These are phyloP conservation scores for Gonocerus acuteangulatus DNA, from an alignment of 2,888 invertebrate species.

Conservation along the genomic window DNA sequence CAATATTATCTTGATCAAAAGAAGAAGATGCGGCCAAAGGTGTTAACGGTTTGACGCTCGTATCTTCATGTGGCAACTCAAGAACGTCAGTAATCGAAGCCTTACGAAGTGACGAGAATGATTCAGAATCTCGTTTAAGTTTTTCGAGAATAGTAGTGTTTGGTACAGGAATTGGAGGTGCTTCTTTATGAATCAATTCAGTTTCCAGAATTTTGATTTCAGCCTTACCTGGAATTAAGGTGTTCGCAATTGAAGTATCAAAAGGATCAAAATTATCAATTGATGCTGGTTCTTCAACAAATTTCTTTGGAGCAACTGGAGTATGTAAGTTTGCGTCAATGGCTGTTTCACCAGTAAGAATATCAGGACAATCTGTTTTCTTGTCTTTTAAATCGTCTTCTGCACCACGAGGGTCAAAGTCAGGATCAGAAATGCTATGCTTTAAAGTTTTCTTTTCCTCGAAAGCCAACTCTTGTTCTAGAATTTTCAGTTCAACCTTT, in stretches of 20 bases:
- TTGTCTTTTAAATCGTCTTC: slow-evolving; percentile 31
- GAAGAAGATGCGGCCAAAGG: slow-evolving; percentile 40
- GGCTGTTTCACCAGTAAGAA: slow-evolving; percentile 39
- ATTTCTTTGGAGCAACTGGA: slow-evolving; percentile 38
- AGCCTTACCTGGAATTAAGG: slow-evolving; percentile 64
- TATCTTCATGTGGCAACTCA: slow-evolving; percentile 39
- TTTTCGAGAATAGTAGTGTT: slow-evolving; percentile 27
- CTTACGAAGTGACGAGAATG: slow-evolving; percentile 16
- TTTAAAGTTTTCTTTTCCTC: slow-evolving; percentile 40
- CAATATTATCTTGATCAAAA: slow-evolving; percentile 47
- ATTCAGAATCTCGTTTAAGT: slow-evolving; percentile 27
- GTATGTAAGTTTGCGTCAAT: slow-evolving; percentile 37
- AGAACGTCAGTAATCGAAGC: slow-evolving; percentile 30
- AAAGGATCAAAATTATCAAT: slow-evolving; percentile 60
- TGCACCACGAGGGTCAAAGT: slow-evolving; percentile 51
- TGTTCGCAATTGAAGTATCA: slow-evolving; percentile 63
- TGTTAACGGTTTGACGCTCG: slow-evolving; percentile 44
- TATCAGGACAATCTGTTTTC: slow-evolving; percentile 43
- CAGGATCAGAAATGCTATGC: slow-evolving; percentile 56
- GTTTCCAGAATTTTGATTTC: slow-evolving; percentile 69
- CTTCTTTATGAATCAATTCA: slow-evolving; percentile 57
- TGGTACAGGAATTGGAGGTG: slow-evolving; percentile 34
- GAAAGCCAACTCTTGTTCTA: slow-evolving; percentile 67
- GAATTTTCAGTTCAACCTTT: slow-evolving; percentile 65
- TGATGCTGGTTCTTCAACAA: slow-evolving; percentile 39